A percentile compares a stretch with the other conserved stretches of the same genome.
Evolutionary conservation across 2,888 invertebrate species (phyloP).

Genomic region (Copidosoma aretas): DNA sequence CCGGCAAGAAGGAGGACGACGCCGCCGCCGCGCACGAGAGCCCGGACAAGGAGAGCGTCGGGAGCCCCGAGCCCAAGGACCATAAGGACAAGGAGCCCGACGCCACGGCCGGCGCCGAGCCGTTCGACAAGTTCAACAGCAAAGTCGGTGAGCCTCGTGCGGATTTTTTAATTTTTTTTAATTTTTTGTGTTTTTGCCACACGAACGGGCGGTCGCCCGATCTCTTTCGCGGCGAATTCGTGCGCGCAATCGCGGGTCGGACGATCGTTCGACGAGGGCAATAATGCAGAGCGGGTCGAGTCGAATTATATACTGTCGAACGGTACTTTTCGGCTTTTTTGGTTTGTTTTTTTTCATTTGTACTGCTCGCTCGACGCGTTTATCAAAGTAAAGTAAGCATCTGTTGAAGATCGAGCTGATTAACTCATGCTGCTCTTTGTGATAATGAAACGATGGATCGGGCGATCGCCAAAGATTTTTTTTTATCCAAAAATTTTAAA

Average conservation of each 20-base stretch:
- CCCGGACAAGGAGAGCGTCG: conserved; percentile 55
- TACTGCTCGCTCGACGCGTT: background rate
- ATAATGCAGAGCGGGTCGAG: background rate
- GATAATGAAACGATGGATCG: too few relatives aligned
- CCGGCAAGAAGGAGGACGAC: conserved; percentile 47
- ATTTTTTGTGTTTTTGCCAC: too few relatives aligned
- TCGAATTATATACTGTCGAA: background rate
- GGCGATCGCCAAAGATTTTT: background rate
- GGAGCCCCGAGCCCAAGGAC: conserved; percentile 56
- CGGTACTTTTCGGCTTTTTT: background rate
- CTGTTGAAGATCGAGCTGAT: too few relatives aligned
- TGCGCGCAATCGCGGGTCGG: background rate
- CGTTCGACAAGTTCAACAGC: conserved; percentile 61
- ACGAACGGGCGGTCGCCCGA: background rate
- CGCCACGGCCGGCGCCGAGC: conserved; percentile 63
- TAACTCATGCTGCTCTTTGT: too few relatives aligned
- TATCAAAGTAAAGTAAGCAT: too few relatives aligned
- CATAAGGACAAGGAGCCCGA: conserved; percentile 60
- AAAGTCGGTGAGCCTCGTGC: conserved; percentile 57
- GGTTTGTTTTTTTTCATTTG: background rate
- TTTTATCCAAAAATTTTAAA: conserved; percentile 12
- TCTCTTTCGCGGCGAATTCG: background rate
- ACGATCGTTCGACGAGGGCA: background rate
- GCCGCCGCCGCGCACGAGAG: conserved; percentile 44
- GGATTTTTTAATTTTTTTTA: background rate